These are phyloP conservation scores for Phalacrocorax aristotelis DNA, from an alignment of 2,113 vertebrate species.

Conservation along the genomic window DNA sequence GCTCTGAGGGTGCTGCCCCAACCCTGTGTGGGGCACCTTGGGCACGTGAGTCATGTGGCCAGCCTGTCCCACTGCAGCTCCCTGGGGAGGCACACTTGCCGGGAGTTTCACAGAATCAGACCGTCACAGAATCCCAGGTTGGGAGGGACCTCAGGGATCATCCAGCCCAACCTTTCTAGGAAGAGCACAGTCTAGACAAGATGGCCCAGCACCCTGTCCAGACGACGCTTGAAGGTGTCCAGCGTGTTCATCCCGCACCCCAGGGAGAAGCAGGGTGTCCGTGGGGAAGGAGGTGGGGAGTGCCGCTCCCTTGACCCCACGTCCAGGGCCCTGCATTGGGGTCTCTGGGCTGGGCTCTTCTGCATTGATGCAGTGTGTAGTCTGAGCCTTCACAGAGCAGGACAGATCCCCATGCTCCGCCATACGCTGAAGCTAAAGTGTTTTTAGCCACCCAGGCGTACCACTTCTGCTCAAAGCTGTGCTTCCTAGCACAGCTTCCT, in stretches of 20 bases:
- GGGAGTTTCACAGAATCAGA: no score
- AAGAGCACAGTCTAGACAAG: no score
- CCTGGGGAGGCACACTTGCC: rapidly evolving
- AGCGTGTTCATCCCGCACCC: not conserved
- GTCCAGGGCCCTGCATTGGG: rapidly evolving
- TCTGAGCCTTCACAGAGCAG: not conserved
- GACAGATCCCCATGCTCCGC: not conserved
- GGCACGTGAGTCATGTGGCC: not conserved
- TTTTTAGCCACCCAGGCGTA: rapidly evolving
- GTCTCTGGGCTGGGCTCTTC: not conserved
- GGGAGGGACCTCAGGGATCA: no score
- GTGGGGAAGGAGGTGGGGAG: not conserved
- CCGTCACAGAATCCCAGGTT: no score
- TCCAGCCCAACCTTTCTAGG: no score
- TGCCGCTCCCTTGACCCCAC: rapidly evolving
- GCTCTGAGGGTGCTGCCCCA: not conserved
- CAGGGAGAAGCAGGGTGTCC: not conserved
- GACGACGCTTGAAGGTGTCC: no score
- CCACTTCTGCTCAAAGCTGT: not conserved
- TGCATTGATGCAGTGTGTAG: rapidly evolving
- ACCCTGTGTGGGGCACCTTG: rapidly evolving
- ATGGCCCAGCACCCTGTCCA: no score
- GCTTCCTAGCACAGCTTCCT: not conserved
- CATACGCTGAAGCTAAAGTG: rapidly evolving
- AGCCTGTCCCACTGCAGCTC: not conserved